Evolutionary conservation across 2,888 invertebrate species (phyloP), one percentile per base, ranked within the genome.

Genomic region (Crematogaster levior): DNA sequence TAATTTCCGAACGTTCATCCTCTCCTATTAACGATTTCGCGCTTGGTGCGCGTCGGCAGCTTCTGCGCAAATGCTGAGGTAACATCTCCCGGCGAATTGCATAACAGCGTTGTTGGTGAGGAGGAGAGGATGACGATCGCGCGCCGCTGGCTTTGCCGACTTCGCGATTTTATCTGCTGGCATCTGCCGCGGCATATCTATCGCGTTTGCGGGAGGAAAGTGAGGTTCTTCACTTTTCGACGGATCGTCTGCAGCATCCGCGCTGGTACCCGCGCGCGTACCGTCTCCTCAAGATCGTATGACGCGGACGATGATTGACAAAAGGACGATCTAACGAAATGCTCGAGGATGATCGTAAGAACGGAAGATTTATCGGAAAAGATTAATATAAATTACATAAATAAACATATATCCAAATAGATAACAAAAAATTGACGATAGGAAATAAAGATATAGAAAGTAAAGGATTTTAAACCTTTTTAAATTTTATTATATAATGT

Each of bases 171-270:
- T 89, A 90, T 91, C 90, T 89, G 87, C 21, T 12, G 66, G 77
- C 53, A 77, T 77, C 77, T 68, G 65, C 72, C 70, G 81, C 84
- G 87, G 88, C 86, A 85, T 86, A 90, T 92, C 92, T 86, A 90
- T 92, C 92, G 86, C 40, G 79, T 58, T 48, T 53, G 53, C 77
- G 86, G 85, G 88, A 91, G 92, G 92, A 92, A 92, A 92, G 92
- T 92, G 88, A 90, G 83, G 86, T 85, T 77, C n/a, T 51, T 60
- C 27, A 63, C 68, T 51, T 58, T 61, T n/a, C 81, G 84, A 84
- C 40, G 63, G 58, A 65, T 84, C 56, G 56, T 77, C 34, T 34
- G 56, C 84, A 84, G 81, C 86, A 86, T 87, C 86, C 83, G 63
- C 85, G 83, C n/a, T n/a, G n/a, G 73, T 85, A 51, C 61, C 56